Evolutionary conservation across 1,140 invertebrate genomes (phyloP), one percentile per base, ranked within the genome.

Genomic region (Rhizoglyphus robini): DNA sequence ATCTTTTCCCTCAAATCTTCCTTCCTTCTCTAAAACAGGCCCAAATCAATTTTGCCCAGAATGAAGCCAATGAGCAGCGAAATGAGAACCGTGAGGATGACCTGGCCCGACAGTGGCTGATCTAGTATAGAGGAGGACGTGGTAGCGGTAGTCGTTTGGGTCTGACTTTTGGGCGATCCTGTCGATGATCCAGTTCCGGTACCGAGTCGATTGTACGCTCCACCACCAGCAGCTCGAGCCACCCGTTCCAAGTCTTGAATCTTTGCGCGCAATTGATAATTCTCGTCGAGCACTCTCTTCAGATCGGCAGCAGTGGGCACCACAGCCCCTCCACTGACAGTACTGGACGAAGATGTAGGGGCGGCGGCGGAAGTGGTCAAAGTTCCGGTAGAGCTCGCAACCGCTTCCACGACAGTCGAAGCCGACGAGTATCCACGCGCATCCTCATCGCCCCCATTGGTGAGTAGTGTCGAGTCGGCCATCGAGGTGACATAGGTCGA

Each of bases 21-120:
- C n/a, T n/a, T n/a, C n/a, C n/a, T n/a, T n/a, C n/a, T 51, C 34
- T 54, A 54, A 54, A 54, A 54, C 8, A 54, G 20, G 8, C 51
- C 51, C 8, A 54, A 54, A 54, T 54, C 51, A 23, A 54, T 54
- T 32, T 54, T 54, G 15, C 51, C 51, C 23, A 54, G 15, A 32
- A 54, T 54, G 51, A 54, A 54, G 20, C 51, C 51, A 20, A 54
- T 54, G 8, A 54, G 23, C 8, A 54, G 51, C 51, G 51, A 54
- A 32, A 54, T 23, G 8, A 54, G 20, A 25, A 54, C 51, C 20
- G 51, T 54, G 8, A 5, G 8, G 23, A 54, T 54, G 5, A 54
- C 8, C 51, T 54, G 51, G 23, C 8, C 23, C 15, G 51, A 54
- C 8, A 54, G 20, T 54, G 41, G 15, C 41, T 25, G 51, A 25